Evolutionary conservation across 2,888 invertebrate genomes (phyloP), one percentile per base, ranked within the genome.

Genomic region (Scaptomyza tumidula): DNA sequence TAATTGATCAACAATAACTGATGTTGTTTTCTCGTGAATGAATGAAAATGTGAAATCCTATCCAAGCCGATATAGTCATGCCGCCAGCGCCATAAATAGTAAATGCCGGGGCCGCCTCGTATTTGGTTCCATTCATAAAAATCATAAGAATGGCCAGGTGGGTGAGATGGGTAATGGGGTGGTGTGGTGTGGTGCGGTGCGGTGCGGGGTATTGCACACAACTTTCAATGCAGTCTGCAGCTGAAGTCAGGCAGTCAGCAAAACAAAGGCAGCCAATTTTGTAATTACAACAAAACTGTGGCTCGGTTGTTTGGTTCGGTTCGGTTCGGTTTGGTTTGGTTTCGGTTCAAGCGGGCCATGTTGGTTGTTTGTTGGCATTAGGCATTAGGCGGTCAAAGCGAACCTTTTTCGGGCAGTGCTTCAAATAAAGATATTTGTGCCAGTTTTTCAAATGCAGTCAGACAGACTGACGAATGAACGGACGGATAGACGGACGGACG

Each of bases 41-140:
- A 87, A 83, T 83, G 83, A 87, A 83, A 83, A 87, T 87, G 79
- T 85, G 86, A 83, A 85, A 85, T 82, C 79, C 62, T 78, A 67
- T 46, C 16, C 37, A 43, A 43, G 45, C 71, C 53, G 65, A 71
- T 74, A 80, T 64, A 81, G 83, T 54, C 60, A 70, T 62, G 75
- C 52, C 46, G 65, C 24, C 24, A 41, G 41, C 41, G 65, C 87
- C 87, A 85, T 87, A 82, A 68, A 85, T 76, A 74, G 81, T 74
- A 74, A 78, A 64, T 62, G 48, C 37, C 43, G 55, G 49, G 52
- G 27, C 67, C 52, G 71, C 55, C 63, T 77, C 63, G 72, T 61
- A 68, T 78, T 74, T 61, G 80, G 75, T 73, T 85, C 86, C 85
- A 85, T 85, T 85, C 85, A 85, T 88, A 86, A 83, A 85, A 85